Evolutionary conservation across 2,888 invertebrate genomes (phyloP), one percentile per base, ranked within the genome.

Genomic region (Rhagium mordax): DNA sequence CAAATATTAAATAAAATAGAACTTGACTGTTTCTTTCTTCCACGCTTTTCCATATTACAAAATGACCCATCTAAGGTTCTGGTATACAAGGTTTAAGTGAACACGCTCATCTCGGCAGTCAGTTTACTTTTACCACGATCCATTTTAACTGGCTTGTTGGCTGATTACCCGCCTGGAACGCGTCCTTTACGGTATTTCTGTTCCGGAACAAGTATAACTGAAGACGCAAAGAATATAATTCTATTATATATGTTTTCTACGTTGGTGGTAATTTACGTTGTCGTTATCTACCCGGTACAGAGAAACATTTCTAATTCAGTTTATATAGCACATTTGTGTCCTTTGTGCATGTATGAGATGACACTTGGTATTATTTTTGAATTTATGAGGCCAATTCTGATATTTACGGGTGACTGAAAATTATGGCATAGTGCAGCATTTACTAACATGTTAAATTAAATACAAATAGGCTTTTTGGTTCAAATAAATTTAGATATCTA

Each of bases 161-260:
- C 80, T 78, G 77, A 80, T 80, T 79, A 78, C 75, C 77, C 76
- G 70, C 77, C 77, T 69, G 75, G 77, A 79, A 79, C 79, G 78
- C 75, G 75, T 74, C 77, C 76, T 80, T 78, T 78, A 75, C 72
- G 75, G 74, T 74, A 70, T 72, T 70, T 74, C 74, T 78, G 78
- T 79, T 78, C 77, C 79, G 72, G 79, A 74, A 75, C 78, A 75
- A 75, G 71, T 53, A 64, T 71, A 73, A 71, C 70, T 67, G 67
- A 72, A 67, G 78, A 79, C 78, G 71, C 75, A 74, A 78, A 79
- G 78, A 72, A 69, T 75, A 77, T 78, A 78, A 81, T 75, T 79
- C 74, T 73, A 71, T 78, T 80, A 76, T 75, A 79, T 76, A 64
- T 64, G 64, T 7, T 47, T 21, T 64, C 64, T 55, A 41, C 41